A percentile compares a stretch with the other conserved stretches of the same genome.
Conservation (phyloP, 1,140 invertebrate genomes). For the Oreohelix idahoensis region DNA sequence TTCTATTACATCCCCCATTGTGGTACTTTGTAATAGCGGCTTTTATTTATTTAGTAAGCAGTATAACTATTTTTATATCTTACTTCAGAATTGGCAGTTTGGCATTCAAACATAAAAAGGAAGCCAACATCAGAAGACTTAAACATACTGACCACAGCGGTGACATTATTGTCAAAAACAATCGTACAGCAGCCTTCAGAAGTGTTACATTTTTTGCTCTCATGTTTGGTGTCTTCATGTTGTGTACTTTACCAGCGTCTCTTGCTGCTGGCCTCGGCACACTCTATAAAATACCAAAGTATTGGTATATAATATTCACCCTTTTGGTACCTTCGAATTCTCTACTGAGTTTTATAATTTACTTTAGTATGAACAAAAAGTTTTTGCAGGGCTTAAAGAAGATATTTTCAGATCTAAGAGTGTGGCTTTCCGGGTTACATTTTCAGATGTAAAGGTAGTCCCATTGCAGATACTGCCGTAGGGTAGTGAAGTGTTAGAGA, state of each 20-base stretch:
- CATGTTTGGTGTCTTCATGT: not conserved
- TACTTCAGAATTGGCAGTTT: not conserved
- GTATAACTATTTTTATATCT: not conserved
- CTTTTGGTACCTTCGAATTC: not conserved
- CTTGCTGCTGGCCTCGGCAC: not conserved
- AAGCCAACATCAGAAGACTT: not conserved
- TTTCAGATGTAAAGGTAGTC: too few species aligned
- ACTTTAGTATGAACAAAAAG: not conserved
- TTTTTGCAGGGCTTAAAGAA: not conserved
- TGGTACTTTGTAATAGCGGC: not conserved
- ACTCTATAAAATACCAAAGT: not conserved
- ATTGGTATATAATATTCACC: not conserved
- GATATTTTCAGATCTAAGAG: not conserved
- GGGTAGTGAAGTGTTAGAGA: too few species aligned
- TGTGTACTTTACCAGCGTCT: not conserved
- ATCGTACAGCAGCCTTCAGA: not conserved
- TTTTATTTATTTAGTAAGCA: not conserved
- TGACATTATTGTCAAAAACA: not conserved
- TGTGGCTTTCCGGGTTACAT: too few species aligned
- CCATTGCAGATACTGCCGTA: too few species aligned
- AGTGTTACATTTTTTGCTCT: constrained; percentile 4
- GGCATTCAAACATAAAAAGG: not conserved
- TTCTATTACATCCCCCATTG: not conserved
- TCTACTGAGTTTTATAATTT: not conserved
- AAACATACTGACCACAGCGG: not conserved